These are phyloP conservation scores for Mesoligia furuncula DNA, from an alignment of 2,888 invertebrate species.

Conservation along the genomic window DNA sequence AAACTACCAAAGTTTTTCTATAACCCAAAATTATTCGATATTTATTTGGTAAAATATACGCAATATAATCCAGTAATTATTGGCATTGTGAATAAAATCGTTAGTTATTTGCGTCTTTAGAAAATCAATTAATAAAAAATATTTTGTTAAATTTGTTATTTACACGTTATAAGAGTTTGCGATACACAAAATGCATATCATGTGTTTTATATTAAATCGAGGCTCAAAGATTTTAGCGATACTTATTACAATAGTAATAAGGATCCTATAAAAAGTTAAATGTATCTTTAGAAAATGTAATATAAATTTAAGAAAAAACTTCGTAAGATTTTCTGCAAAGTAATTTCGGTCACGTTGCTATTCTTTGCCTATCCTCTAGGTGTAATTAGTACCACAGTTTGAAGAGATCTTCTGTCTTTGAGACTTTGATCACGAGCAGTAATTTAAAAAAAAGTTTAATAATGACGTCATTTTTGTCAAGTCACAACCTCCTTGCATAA, in stretches of 20 bases:
- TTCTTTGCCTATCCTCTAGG: conserved; percentile 55
- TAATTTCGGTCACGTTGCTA: conserved; percentile 59
- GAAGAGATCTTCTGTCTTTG: conserved; percentile 46
- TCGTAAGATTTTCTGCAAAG: conserved; percentile 63
- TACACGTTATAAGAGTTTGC: conserved; percentile 72
- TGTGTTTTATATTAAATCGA: conserved; percentile 76
- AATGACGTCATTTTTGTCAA: conserved; percentile 23
- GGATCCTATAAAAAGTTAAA: conserved; percentile 69
- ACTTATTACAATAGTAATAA: conserved; percentile 66
- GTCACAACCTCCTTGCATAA: conserved; percentile 48
- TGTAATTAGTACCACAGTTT: conserved; percentile 50
- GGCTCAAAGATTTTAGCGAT: conserved; percentile 80
- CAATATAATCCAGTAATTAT: conserved; percentile 58
- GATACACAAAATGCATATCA: conserved; percentile 82
- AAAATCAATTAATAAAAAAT: conserved; percentile 66
- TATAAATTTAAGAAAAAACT: conserved; percentile 65
- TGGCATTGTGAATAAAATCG: conserved; percentile 63
- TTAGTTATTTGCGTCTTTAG: conserved; percentile 69
- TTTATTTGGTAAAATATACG: conserved; percentile 53
- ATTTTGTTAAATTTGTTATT: conserved; percentile 85
- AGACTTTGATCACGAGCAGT: conserved; percentile 53
- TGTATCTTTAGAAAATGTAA: conserved; percentile 68
- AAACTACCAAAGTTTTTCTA: conserved; percentile 78
- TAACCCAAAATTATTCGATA: conserved; percentile 66
- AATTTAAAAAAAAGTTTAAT: conserved; percentile 25